Base-by-base conservation (phyloP, 2,888 invertebrate genomes). In the Macaria liturata region DNA sequence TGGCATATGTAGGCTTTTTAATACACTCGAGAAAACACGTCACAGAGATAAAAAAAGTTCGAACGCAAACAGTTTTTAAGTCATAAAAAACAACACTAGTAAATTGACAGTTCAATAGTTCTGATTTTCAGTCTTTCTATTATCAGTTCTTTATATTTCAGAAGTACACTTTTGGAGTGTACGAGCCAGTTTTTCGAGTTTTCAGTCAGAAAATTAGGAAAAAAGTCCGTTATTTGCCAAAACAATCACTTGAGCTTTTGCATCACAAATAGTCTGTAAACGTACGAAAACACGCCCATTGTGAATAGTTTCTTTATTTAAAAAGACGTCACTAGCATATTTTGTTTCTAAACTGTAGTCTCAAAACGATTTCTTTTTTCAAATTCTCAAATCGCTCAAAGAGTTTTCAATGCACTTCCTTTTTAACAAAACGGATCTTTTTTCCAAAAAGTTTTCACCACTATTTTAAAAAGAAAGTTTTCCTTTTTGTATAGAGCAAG, bases 1-100 rank as follows among this genome's bases (percentile, higher is more conserved):
- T 87, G 87, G 83, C 91, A 91, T 91, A 83, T 63, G 91, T 88
- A 87, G 78, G 88, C 90, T 84, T 91, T 91, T 88, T 20, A 20
- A 20, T 20, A 20, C 20, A 20, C 20, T 20, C 20, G 20, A 20
- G 20, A 20, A 20, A 20, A 20, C 20, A 20, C 1, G 20, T 20
- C 20, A 20, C 20, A 20, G 20, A 20, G 20, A 20, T 2, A 20
- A 20, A 20, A n/a, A 20, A 20, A 20, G 20, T 20, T 20, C 20
- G 20, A 20, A 20, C 20, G 20, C 20, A 20, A 20, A 20, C 47
- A 49, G 34, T 49, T 59, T 46, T 32, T 53, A 34, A 40, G 32
- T 40, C 34, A 45, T 39, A 53, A 31, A 34, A 7, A 45, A 45
- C 42, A 30, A 8, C 46, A 53, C 46, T 42, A 46, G 30, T 40